Base-by-base conservation (phyloP, 2,113 vertebrate species). In the Hoplias malabaricus region DNA sequence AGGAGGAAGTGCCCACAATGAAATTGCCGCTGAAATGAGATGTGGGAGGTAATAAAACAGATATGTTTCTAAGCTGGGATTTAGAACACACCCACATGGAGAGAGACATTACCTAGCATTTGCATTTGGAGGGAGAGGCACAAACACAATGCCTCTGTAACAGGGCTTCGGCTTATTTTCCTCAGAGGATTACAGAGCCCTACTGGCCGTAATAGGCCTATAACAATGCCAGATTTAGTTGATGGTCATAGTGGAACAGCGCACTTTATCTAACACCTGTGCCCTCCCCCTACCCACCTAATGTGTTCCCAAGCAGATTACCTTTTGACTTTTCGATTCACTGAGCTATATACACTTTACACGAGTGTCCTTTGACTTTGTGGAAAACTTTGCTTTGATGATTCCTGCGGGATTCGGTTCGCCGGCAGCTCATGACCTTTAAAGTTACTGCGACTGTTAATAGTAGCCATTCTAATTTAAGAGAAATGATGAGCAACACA, bases 401-500 rank as follows among this genome's bases (percentile, higher is more conserved):
- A 65, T 38, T 54, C 77, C 69, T 29, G 4, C 46, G n/a, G 36
- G 59, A 57, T 66, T 34, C 38, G 14, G n/a, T 59, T 66, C n/a
- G 27, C 73, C 40, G 34, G 16, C 54, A 75, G 16, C 25, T 10
- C 54, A 23, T 75, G 62, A 75, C 73, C 73, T 75, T 75, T 67
- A 75, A 48, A 75, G 73, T 54, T 75, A 67, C 13, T 13, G 46
- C 62, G 57, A 46, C 50, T 36, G 50, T 57, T 59, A 72, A 67
- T 67, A 29, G 73, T 73, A 67, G 38, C 3, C 19, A 14, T 25
- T 72, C 59, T 73, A 66, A 67, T 73, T 68, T 57, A 73, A 57
- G 33, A 27, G 56, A 79, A 73, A 75, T 75, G 46, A 63, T 56
- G 73, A 75, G 33, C 62, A 34, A 79, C 62, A 19, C 36, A 46